Evolutionary conservation across 2,113 vertebrate genomes (phyloP), one percentile per base, ranked within the genome.

Genomic region (Apteryx owenii): DNA sequence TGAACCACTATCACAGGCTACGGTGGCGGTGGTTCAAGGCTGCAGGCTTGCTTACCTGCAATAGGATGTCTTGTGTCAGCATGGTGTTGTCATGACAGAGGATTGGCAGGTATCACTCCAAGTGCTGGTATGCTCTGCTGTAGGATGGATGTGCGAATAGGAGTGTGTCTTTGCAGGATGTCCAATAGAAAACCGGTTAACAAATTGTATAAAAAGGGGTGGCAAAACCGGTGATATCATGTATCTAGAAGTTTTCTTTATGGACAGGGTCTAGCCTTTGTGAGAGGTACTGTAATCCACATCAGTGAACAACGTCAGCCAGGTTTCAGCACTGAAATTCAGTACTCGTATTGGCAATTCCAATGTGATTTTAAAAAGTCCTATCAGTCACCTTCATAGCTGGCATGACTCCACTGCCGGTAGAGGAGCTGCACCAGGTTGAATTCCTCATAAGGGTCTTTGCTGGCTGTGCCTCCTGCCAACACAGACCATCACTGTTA

Each of bases 21-120:
- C 6, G 66, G 26, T 53, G n/a, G 29, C 21, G 36, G 28, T 46
- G 48, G 14, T 76, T 19, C 40, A 38, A 33, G 56, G 69, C 56
- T 86, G 36, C 19, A 58, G 65, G 4, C 19, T 5, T 54, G 23
- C n/a, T 77, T 26, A 28, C 56, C 53, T 53, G 33, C 16, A 22
- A 0, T 3, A 2, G 5, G 29, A 2, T n/a, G 25, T 3, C 28
- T 22, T n/a, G 50, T 58, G 80, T 21, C 83, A 42, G 4, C 2
- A 5, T 25, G 72, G 26, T 62, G 68, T 8, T 77, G 48, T 12
- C 23, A 7, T 0, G 18, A 20, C 72, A 29, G 29, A 62, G 48
- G 33, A 17, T 1, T 54, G 38, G 26, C 28, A 14, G 23, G 76
- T 13, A n/a, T 25, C 1, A 0, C 46, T 75, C 42, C 54, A 16